Percentiles rank a stretch among this genome's conserved stretches.
phyloP scores from a whole-genome alignment of 2,797 vertebrate genomes.

The Gymnodraco acuticeps region DNA sequence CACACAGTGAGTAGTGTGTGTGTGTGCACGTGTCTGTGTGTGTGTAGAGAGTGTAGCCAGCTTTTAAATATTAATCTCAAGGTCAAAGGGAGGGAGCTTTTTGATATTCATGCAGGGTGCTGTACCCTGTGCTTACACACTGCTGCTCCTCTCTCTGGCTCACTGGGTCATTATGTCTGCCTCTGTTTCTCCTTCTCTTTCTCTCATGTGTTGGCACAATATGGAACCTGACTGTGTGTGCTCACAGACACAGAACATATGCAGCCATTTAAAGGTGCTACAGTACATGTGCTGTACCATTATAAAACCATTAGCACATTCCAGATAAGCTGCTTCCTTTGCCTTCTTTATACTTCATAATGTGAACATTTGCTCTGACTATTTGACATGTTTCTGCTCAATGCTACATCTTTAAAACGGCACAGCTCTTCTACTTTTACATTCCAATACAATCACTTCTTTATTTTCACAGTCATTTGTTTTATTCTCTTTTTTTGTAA shows the following conservation, averaged over 20 bases:
- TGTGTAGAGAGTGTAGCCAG: slow-evolving; percentile 73
- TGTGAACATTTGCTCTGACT: too few relatives aligned
- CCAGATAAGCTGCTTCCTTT: slow-evolving; percentile 4
- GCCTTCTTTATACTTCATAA: too few relatives aligned
- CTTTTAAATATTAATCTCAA: slow-evolving; percentile 87
- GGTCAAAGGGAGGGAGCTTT: slow-evolving; percentile 84
- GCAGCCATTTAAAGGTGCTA: slow-evolving; percentile 50
- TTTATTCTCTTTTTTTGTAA: too few relatives aligned
- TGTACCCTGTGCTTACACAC: slow-evolving; percentile 68
- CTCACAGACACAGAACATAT: slow-evolving; percentile 46
- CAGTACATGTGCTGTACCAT: slow-evolving; percentile 2
- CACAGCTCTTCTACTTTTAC: too few relatives aligned
- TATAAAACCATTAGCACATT: slow-evolving; percentile 3
- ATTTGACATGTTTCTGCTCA: too few relatives aligned
- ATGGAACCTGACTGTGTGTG: slow-evolving; percentile 42
- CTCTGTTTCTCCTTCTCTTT: slow-evolving; percentile 57
- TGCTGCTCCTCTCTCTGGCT: slow-evolving; percentile 68
- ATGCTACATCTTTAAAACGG: too few relatives aligned
- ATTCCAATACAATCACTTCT: too few relatives aligned
- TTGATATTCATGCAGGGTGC: slow-evolving; percentile 84
- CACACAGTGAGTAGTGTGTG: slow-evolving; percentile 54
- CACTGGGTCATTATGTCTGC: slow-evolving; percentile 78
- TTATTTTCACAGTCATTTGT: too few relatives aligned
- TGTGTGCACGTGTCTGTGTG: slow-evolving; percentile 39
- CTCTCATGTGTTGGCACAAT: slow-evolving; percentile 59